A percentile compares a stretch with the other conserved stretches of the same genome.
These are phyloP conservation scores for Halictus rubicundus DNA, from an alignment of 1,140 invertebrate genomes.

Conservation along the genomic window DNA sequence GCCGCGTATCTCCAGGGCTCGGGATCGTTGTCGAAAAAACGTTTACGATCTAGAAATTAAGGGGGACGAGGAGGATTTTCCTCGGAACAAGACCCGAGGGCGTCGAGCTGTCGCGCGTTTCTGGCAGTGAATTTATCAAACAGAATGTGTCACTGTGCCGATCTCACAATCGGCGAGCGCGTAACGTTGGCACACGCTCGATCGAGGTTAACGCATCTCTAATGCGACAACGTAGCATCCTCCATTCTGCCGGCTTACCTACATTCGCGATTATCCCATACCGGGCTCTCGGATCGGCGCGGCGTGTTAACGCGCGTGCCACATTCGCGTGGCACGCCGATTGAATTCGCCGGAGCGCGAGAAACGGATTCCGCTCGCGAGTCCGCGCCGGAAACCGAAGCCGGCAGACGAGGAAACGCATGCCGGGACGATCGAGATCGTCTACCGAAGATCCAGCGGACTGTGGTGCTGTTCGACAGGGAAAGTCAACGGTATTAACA, in stretches of 20 bases:
- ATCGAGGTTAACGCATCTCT: slow-evolving; percentile 73
- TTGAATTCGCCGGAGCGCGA: slow-evolving; percentile 54
- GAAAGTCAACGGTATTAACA: too few relatives aligned
- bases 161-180: slow-evolving; percentile 26
- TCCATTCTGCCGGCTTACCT: slow-evolving; percentile 65
- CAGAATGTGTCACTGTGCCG: slow-evolving; percentile 21
- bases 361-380: slow-evolving; percentile 42
- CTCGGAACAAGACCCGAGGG: too few relatives aligned
- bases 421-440: too few relatives aligned
- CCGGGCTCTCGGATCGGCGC: slow-evolving; percentile 33
- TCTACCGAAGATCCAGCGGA: too few relatives aligned
- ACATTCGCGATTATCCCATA: slow-evolving; percentile 70
- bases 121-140: background rate
- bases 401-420: too few relatives aligned
- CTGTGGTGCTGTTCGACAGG: too few relatives aligned
- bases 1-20: too few relatives aligned
- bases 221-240: slow-evolving; percentile 61
- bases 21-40: background rate
- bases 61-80: background rate
- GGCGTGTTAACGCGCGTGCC: slow-evolving; percentile 67
- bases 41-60: background rate
- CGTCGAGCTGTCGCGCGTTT: background rate
- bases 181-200: slow-evolving; percentile 34
- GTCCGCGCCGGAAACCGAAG: background rate
- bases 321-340: slow-evolving; percentile 61